phyloP scores from a whole-genome alignment of 2,888 invertebrate genomes.

The Pandemis cinnamomeana region DNA sequence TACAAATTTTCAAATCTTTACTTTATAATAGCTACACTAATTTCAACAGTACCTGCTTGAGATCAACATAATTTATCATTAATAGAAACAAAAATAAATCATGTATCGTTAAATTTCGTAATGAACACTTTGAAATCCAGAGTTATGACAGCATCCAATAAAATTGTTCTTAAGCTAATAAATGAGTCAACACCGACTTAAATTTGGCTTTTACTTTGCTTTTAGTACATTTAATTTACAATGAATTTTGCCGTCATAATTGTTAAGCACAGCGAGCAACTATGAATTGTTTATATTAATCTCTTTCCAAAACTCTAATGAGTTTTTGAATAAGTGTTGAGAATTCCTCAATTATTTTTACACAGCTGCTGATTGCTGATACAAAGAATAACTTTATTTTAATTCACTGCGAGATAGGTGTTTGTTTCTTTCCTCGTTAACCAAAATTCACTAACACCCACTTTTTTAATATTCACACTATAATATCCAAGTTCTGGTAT shows the following conservation, averaged over 20 bases:
- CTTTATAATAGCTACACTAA: slow-evolving; percentile 36
- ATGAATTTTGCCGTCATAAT: background rate
- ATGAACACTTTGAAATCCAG: background rate
- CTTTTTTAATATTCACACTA: background rate
- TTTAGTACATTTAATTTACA: slow-evolving; percentile 52
- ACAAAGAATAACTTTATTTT: background rate
- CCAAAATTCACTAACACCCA: background rate
- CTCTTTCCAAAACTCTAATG: too few species aligned
- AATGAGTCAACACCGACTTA: slow-evolving; percentile 57
- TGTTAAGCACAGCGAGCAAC: background rate
- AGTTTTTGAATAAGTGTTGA: too few species aligned
- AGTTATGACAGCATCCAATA: background rate
- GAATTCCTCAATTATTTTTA: background rate
- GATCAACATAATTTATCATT: slow-evolving; percentile 70
- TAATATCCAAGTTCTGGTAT: background rate
- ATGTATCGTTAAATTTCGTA: background rate
- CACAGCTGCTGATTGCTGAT: background rate
- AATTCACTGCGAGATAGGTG: background rate
- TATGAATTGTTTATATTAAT: too few species aligned
- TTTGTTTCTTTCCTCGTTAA: background rate
- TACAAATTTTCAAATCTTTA: slow-evolving; percentile 37
- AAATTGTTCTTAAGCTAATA: slow-evolving; percentile 45
- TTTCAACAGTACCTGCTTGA: slow-evolving; percentile 56
- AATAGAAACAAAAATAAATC: slow-evolving; percentile 31
- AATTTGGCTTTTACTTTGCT: slow-evolving; percentile 68